phyloP scores from a whole-genome alignment of 2,797 vertebrate genomes.

The Mus minutoides region DNA sequence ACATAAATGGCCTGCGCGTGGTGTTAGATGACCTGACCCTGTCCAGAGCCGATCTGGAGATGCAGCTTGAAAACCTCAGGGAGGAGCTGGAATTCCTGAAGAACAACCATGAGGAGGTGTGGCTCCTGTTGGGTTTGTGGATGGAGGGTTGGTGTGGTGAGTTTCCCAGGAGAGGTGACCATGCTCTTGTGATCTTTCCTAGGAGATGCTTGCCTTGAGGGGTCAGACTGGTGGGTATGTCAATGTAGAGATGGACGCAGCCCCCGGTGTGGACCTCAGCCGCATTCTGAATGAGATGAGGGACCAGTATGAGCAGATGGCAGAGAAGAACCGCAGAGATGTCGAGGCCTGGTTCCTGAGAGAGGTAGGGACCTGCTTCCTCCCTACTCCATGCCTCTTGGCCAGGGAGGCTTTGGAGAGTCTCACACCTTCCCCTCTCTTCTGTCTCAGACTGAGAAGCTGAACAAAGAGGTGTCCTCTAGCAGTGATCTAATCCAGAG shows the following conservation, averaged over 20 bases:
- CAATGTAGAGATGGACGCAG: conserved; percentile 92
- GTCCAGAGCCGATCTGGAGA: conserved; percentile 83
- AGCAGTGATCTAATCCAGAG: conserved; percentile 86
- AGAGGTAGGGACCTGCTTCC: neutral
- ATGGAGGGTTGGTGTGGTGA: neutral
- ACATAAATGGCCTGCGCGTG: conserved; percentile 80
- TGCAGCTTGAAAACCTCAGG: conserved; percentile 83
- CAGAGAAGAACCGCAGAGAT: too few relatives aligned
- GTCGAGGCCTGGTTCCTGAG: too few relatives aligned
- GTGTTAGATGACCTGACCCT: conserved; percentile 84
- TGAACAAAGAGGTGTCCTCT: conserved; percentile 88
- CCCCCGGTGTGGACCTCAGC: conserved; percentile 85
- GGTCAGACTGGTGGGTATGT: conserved; percentile 87
- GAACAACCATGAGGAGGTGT: conserved; percentile 85
- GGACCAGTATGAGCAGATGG: neutral
- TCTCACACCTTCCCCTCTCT: neutral
- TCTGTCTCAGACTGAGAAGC: conserved; percentile 82
- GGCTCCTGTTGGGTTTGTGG: neutral
- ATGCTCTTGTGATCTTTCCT: neutral
- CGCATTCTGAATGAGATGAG: conserved; percentile 67
- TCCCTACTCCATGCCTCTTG: accelerated
- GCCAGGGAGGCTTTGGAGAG: accelerated
- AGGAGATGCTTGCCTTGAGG: conserved; percentile 83
- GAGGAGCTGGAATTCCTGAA: conserved; percentile 82
- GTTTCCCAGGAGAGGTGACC: neutral